phyloP scores from a whole-genome alignment of 2,113 vertebrate genomes.

The Sturnira hondurensis region DNA sequence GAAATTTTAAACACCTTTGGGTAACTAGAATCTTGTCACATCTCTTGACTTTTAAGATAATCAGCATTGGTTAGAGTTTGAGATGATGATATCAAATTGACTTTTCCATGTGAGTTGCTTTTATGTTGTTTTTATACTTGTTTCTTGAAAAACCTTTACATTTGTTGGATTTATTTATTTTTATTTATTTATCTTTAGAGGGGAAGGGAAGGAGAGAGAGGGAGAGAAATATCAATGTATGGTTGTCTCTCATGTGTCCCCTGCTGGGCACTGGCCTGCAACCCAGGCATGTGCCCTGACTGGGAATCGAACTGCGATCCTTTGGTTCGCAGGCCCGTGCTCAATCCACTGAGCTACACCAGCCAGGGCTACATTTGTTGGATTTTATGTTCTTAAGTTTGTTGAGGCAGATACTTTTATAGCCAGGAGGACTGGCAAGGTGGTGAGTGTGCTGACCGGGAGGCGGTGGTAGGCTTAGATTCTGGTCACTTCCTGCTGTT shows the following conservation, averaged over 20 bases:
- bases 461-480: neutral
- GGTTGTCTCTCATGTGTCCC: too few relatives aligned
- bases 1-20: neutral
- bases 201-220: too few relatives aligned
- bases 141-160: neutral
- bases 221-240: too few relatives aligned
- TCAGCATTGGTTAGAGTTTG: neutral
- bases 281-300: too few relatives aligned
- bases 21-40: neutral
- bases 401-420: neutral
- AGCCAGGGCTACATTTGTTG: neutral
- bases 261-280: too few relatives aligned
- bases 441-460: neutral
- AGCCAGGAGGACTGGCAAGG: neutral
- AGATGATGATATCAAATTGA: neutral
- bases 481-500: neutral
- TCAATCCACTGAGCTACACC: too few relatives aligned
- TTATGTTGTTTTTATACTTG: neutral
- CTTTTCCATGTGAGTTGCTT: neutral
- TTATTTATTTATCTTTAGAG: too few relatives aligned
- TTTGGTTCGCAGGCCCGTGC: too few relatives aligned
- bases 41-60: constrained; percentile 7
- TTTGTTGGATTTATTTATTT: neutral
- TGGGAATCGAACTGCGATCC: too few relatives aligned
- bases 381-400: neutral